Conservation (phyloP, 2,797 vertebrate genomes). For the Pseudochirops cupreus region DNA sequence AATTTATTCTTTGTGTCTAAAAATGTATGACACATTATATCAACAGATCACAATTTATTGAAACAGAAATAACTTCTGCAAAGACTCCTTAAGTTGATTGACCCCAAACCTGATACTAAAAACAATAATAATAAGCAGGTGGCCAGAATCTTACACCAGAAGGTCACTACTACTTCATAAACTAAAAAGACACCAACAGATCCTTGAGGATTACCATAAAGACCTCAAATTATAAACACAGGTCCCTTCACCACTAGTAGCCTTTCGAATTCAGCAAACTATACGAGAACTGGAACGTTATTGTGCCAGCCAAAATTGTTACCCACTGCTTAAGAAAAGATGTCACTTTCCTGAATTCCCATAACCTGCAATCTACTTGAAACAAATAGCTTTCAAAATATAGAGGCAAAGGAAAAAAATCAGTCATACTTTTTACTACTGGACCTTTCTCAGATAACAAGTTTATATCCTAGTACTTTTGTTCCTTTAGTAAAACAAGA, state of each 20-base stretch:
- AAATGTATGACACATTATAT: background rate
- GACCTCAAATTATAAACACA: background rate
- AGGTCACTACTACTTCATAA: background rate
- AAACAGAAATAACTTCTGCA: background rate
- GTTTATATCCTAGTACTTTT: background rate
- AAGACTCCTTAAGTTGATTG: background rate
- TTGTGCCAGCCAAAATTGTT: background rate
- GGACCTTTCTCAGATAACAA: background rate
- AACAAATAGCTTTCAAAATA: background rate
- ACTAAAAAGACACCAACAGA: background rate
- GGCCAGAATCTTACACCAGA: background rate
- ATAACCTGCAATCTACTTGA: background rate
- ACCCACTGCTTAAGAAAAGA: background rate
- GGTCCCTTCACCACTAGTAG: background rate
- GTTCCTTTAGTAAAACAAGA: background rate
- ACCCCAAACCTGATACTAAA: background rate
- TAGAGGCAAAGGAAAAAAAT: background rate
- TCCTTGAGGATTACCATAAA: background rate
- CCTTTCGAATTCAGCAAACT: background rate
- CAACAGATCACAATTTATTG: background rate
- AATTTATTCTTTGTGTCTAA: background rate
- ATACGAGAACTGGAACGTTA: background rate
- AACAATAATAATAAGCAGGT: background rate
- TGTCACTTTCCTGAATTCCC: background rate
- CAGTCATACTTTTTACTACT: background rate